A percentile compares a stretch with the other conserved stretches of the same genome.
phyloP scores from a whole-genome alignment of 2,888 invertebrate genomes.

The Ichneumon xanthorius region DNA sequence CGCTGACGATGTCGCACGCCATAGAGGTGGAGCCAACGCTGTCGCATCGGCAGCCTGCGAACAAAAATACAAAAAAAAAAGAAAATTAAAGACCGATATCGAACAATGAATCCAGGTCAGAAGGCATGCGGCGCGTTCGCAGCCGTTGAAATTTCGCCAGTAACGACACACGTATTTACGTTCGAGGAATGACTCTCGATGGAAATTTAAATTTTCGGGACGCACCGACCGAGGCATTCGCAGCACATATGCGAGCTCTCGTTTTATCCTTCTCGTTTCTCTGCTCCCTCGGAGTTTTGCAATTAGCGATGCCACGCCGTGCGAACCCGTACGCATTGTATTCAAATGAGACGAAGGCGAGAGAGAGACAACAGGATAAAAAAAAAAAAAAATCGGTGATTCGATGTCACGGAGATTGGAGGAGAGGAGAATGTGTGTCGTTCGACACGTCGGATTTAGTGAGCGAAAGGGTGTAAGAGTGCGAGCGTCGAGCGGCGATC shows the following conservation, averaged over 20 bases:
- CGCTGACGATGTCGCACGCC: constrained; percentile 91
- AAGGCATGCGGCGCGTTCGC: constrained; percentile 25
- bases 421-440: constrained; percentile 54
- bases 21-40: constrained; percentile 89
- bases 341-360: constrained; percentile 74
- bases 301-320: constrained; percentile 76
- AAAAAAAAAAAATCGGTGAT: constrained; percentile 63
- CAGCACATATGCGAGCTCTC: constrained; percentile 25
- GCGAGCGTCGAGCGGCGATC: constrained; percentile 33
- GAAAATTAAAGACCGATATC: constrained; percentile 1
- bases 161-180: constrained; percentile 8
- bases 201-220: constrained; percentile 64
- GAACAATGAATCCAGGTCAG: constrained; percentile 55
- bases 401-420: constrained; percentile 61
- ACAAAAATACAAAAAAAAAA: constrained; percentile 64
- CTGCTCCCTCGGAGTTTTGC: constrained; percentile 70
- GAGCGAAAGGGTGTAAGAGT: constrained; percentile 14
- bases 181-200: constrained; percentile 14
- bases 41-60: constrained; percentile 95
- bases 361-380: constrained; percentile 64
- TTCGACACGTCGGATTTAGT: constrained; percentile 64
- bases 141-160: constrained; percentile 52
- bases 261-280: constrained; percentile 10
- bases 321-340: constrained; percentile 76
- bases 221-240: constrained; percentile 40